phyloP scores from a whole-genome alignment of 2,888 invertebrate species.

The Hirtodrosophila confusa region DNA sequence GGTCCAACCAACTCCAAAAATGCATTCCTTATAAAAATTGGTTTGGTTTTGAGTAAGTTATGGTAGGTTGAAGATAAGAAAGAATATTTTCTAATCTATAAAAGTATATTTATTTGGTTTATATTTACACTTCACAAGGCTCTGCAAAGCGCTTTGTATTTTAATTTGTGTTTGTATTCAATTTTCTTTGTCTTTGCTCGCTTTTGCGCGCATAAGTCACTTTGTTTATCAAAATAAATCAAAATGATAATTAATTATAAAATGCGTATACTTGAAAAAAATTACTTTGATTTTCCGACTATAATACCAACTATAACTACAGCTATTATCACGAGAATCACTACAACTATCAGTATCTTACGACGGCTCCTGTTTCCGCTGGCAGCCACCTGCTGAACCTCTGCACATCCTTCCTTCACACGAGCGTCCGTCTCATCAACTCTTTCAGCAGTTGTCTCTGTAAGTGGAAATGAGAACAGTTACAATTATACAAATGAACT shows the following conservation, averaged over 20 bases:
- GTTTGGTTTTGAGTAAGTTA: too few species aligned
- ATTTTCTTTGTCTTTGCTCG: constrained; percentile 50
- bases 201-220: constrained; percentile 58
- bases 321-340: constrained; percentile 88
- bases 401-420: constrained; percentile 91
- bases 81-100: too few species aligned
- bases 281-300: constrained; percentile 86
- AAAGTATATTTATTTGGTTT: constrained; percentile 48
- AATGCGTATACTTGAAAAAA: constrained; percentile 52
- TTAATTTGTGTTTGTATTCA: constrained; percentile 38
- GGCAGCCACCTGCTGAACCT: constrained; percentile 91
- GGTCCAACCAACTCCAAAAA: too few species aligned
- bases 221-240: constrained; percentile 72
- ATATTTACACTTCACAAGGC: constrained; percentile 55
- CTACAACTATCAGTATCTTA: constrained; percentile 89
- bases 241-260: constrained; percentile 57
- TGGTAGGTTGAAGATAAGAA: too few species aligned
- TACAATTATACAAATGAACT: too few species aligned
- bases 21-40: too few species aligned
- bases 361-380: constrained; percentile 91
- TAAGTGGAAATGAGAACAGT: background rate
- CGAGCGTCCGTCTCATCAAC: constrained; percentile 90
- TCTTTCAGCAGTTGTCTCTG: constrained; percentile 93
- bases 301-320: constrained; percentile 89
- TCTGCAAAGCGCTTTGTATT: constrained; percentile 47